Conservation (phyloP, 2,888 invertebrate species). For the Mechanitis mazaeus region DNA sequence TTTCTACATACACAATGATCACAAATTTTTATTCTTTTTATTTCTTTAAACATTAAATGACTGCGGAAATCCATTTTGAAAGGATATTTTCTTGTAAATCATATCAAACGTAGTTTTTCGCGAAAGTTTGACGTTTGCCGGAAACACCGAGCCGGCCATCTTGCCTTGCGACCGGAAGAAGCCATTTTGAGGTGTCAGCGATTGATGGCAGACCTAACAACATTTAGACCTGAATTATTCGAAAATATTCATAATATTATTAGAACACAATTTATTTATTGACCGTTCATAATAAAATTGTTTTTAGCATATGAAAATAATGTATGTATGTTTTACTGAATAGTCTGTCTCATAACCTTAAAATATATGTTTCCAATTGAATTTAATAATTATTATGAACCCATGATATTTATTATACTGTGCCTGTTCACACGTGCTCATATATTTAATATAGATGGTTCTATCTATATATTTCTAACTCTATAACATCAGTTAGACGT, state of each 20-base stretch:
- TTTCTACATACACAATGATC: no score
- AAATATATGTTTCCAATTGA: no score
- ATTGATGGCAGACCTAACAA: conserved; percentile 49
- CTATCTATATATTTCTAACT: conserved; percentile 31
- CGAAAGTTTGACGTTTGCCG: conserved; percentile 56
- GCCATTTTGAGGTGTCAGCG: conserved; percentile 69
- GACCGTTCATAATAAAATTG: no score
- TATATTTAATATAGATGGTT: conserved; percentile 17
- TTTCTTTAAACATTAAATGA: conserved; percentile 4
- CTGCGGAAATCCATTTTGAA: conserved; percentile 14
- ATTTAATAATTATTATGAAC: background rate
- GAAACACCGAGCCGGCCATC: conserved; percentile 61
- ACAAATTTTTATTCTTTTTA: no score
- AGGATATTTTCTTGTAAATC: conserved; percentile 30
- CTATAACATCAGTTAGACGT: conserved; percentile 41
- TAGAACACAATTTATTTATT: no score
- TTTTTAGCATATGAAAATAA: no score
- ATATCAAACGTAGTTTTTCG: conserved; percentile 49
- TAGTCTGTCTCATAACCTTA: no score
- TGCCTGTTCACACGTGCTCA: background rate
- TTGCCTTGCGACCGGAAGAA: conserved; percentile 61
- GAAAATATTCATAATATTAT: background rate
- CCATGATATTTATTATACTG: background rate
- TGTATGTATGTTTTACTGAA: no score
- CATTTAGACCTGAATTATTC: conserved; percentile 32